Evolutionary conservation across 2,113 vertebrate species (phyloP).

Genomic region (Vidua macroura): DNA sequence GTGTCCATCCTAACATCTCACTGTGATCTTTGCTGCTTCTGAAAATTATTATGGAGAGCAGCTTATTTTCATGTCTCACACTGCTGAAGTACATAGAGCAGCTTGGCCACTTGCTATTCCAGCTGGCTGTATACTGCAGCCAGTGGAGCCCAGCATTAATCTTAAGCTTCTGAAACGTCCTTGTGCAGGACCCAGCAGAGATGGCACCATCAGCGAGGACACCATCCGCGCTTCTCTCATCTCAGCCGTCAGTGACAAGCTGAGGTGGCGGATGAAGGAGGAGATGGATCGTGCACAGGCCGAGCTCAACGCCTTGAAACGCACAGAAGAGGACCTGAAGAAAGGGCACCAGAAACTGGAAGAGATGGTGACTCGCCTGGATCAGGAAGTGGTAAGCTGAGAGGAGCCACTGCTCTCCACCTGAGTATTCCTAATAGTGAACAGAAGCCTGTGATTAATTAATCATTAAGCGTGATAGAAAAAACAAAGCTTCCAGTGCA

Average conservation of each 20-base stretch:
- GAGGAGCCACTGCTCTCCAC: not conserved
- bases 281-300: slow-evolving; percentile 98
- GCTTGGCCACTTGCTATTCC: not conserved
- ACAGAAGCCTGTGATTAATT: not conserved
- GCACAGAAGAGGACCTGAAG: slow-evolving; percentile 96
- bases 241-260: slow-evolving; percentile 95
- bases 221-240: slow-evolving; percentile 96
- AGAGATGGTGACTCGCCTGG: slow-evolving; percentile 94
- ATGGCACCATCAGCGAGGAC: slow-evolving; percentile 96
- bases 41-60: not conserved
- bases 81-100: not conserved
- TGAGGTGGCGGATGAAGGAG: slow-evolving; percentile 98
- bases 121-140: not conserved
- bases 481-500: not conserved
- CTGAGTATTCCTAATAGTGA: not conserved
- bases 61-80: not conserved
- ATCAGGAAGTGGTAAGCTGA: slow-evolving; percentile 94
- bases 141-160: not conserved
- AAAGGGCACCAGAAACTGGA: slow-evolving; percentile 97
- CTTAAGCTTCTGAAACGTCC: not conserved
- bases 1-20: not conserved
- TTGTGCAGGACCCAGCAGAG: slow-evolving; percentile 84
- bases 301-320: slow-evolving; percentile 93
- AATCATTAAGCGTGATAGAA: not conserved
- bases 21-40: not conserved